Evolutionary conservation across 2,113 vertebrate species (phyloP).

Genomic region (Ceratotherium simum): DNA sequence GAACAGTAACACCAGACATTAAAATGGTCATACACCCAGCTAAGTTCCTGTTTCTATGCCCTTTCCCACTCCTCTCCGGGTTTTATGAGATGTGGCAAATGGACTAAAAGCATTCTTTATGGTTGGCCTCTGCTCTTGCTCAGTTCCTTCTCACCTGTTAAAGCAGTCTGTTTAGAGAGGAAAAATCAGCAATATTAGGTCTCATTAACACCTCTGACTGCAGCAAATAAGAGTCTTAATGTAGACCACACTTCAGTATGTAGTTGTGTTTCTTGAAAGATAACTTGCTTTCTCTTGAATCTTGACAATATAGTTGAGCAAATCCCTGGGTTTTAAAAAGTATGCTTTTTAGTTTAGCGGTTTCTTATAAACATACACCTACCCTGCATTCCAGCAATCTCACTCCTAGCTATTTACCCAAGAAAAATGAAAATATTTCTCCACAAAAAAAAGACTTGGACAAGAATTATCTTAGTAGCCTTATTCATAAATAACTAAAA

Average conservation of each 20-base stretch:
- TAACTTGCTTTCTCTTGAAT: conserved; percentile 38
- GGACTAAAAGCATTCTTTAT: conserved; percentile 49
- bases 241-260: neutral
- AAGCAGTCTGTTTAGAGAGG: conserved; percentile 47
- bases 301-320: conserved; percentile 26
- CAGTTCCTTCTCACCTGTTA: conserved; percentile 57
- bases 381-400: neutral
- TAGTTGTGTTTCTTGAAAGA: neutral
- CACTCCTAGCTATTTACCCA: neutral
- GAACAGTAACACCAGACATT: conserved; percentile 22
- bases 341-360: conserved; percentile 11
- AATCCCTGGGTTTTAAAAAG: conserved; percentile 1
- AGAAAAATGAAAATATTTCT: conserved; percentile 46
- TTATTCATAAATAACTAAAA: conserved; percentile 11
- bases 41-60: conserved; percentile 40
- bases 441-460: neutral
- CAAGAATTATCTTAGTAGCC: neutral
- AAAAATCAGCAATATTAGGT: neutral
- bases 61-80: conserved; percentile 12
- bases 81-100: conserved; percentile 59
- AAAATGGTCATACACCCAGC: neutral
- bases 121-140: conserved; percentile 44
- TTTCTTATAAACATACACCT: conserved; percentile 35
- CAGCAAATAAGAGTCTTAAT: conserved; percentile 29
- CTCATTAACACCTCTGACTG: conserved; percentile 53